phyloP scores from a whole-genome alignment of 2,113 vertebrate species.

The Vireo altiloquus region DNA sequence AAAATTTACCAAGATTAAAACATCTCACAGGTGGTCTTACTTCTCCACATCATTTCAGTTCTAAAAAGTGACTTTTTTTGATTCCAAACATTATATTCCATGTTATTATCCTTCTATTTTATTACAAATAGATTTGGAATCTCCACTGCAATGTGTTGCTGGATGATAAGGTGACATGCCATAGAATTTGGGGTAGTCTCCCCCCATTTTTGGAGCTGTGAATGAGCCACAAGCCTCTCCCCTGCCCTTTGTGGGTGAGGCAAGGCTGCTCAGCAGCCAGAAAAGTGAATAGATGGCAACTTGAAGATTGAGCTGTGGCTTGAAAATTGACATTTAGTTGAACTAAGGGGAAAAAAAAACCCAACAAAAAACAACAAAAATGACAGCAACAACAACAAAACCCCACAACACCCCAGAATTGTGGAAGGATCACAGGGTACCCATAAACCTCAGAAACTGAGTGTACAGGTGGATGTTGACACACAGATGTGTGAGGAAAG shows the following conservation, averaged over 20 bases:
- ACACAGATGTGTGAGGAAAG: not conserved
- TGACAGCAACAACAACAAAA: not conserved
- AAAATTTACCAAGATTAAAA: not conserved
- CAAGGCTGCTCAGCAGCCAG: not conserved
- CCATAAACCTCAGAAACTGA: not conserved
- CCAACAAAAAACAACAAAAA: too few relatives aligned
- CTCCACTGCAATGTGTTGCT: not conserved
- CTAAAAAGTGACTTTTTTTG: not conserved
- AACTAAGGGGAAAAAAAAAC: not conserved
- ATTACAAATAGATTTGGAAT: not conserved
- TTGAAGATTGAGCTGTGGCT: not conserved
- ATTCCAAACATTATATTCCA: not conserved
- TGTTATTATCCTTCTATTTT: not conserved
- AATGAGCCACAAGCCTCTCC: not conserved
- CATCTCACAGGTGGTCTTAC: not conserved
- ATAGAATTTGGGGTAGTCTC: not conserved
- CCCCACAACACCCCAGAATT: not conserved
- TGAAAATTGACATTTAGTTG: not conserved
- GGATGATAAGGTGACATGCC: not conserved
- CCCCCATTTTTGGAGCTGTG: not conserved
- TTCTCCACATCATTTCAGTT: not conserved
- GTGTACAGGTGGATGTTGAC: not conserved
- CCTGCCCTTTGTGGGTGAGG: not conserved
- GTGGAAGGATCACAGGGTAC: not conserved
- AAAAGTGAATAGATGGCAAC: not conserved